phyloP scores from a whole-genome alignment of 2,113 vertebrate species.

The Thunnus thynnus region DNA sequence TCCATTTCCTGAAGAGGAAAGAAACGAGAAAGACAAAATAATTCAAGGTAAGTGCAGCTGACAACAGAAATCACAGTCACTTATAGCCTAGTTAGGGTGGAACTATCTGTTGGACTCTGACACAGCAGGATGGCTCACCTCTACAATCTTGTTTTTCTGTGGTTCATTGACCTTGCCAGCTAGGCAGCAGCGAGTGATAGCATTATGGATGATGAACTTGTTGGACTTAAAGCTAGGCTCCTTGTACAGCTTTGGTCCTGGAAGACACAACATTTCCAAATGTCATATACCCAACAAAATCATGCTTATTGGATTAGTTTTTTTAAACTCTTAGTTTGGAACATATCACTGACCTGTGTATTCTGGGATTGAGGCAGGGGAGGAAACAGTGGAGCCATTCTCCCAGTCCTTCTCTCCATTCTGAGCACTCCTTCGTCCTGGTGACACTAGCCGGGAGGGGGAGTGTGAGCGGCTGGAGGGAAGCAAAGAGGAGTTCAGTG shows the following conservation, averaged over 20 bases:
- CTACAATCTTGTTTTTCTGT: conserved; percentile 94
- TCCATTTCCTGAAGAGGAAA: conserved; percentile 88
- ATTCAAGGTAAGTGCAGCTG: neutral
- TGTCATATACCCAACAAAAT: conserved; percentile 17
- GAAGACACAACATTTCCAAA: conserved; percentile 30
- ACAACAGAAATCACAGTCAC: neutral
- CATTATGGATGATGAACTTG: conserved; percentile 96
- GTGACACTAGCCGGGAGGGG: conserved; percentile 89
- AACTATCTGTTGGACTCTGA: conserved; percentile 43
- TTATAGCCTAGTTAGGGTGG: neutral
- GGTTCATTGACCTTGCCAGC: conserved; percentile 94
- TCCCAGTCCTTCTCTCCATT: conserved; percentile 93
- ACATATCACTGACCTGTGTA: conserved; percentile 87
- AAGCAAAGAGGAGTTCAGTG: neutral
- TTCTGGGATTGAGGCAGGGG: conserved; percentile 91
- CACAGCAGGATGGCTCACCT: conserved; percentile 82
- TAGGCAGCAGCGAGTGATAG: conserved; percentile 93
- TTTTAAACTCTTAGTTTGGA: neutral
- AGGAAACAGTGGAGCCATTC: conserved; percentile 90
- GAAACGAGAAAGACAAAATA: neutral
- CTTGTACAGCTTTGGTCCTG: conserved; percentile 94
- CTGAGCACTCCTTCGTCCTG: conserved; percentile 83
- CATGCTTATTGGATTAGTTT: neutral
- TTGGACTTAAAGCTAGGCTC: conserved; percentile 97
- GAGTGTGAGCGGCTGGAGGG: conserved; percentile 86